Base-by-base conservation (phyloP, 53 echinoderm and acorn worm species). In the Echinometra lucunter region DNA sequence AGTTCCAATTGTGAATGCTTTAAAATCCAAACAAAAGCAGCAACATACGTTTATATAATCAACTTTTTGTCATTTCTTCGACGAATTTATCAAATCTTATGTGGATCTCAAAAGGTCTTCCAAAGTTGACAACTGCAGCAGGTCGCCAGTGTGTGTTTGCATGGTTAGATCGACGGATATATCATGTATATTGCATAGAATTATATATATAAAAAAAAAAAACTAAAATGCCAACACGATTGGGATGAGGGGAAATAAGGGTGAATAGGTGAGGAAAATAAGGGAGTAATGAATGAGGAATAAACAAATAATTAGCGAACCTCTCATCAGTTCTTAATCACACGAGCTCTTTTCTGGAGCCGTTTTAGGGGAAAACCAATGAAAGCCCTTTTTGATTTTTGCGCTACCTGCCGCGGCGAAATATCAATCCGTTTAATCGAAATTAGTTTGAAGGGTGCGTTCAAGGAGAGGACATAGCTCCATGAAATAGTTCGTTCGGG, bases 401-500 rank as follows among this genome's bases (percentile, higher is more conserved):
- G 15, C 55, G 88, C 55, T n/a, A 53, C 88, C 88, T 88, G 78
- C 56, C 88, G 88, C 56, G 88, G 88, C 15, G 21, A 88, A 88
- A 53, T 53, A 53, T 11, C 88, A 88, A 88, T 88, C 88, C 15
- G 35, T 88, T 88, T 55, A 88, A 88, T 49, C 88, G 88, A 49
- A 49, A 88, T 88, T 27, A 88, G 55, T 88, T 56, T 16, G 56
- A 55, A 32, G 88, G 88, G 19, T 37, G 55, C 92, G 92, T 92
- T 92, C 92, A 92, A 92, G 92, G 92, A 30, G 72, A 92, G 92
- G 92, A 72, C 92, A 92, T 0, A 8, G 49, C 44, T 49, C 89
- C 32, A 35, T 44, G 72, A 92, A 92, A 70, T 72, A 92, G 92
- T 92, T 92, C 69, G 74, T 70, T 72, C 47, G 53, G 72, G 92